phyloP scores from a whole-genome alignment of 2,113 vertebrate species.

The Pica pica region DNA sequence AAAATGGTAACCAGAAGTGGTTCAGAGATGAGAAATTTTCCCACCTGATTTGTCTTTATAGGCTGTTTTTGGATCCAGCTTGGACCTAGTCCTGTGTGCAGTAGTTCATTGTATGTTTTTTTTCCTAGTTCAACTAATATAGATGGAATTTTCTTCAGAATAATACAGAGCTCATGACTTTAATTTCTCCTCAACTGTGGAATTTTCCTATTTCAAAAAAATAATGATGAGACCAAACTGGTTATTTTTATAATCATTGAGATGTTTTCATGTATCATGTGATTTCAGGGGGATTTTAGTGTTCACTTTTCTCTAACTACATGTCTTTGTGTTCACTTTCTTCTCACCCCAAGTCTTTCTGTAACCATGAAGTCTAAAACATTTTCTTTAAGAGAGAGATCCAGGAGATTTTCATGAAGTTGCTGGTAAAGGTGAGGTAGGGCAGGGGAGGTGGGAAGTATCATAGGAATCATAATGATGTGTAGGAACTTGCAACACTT shows the following conservation, averaged over 20 bases:
- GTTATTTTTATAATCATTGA: background rate
- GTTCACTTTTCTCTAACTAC: background rate
- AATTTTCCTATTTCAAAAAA: background rate
- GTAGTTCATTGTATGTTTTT: accelerated
- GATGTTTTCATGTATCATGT: background rate
- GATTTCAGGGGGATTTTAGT: background rate
- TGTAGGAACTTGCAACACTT: background rate
- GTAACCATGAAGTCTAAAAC: background rate
- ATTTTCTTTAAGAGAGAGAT: background rate
- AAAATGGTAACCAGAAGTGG: background rate
- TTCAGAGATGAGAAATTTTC: background rate
- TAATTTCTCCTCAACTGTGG: background rate
- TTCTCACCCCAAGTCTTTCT: background rate
- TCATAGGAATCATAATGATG: background rate
- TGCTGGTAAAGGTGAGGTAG: background rate
- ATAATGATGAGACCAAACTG: background rate
- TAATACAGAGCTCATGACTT: background rate
- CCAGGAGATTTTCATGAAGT: background rate
- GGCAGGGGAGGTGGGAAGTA: background rate
- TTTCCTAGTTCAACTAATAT: background rate
- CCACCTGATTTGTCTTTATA: background rate
- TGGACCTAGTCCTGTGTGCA: background rate
- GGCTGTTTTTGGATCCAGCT: background rate
- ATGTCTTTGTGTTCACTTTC: background rate
- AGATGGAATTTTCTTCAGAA: background rate